Percentiles rank a stretch among this genome's conserved stretches.
These are phyloP conservation scores for Drosophila erecta DNA, from an alignment of 1,140 invertebrate species.

Conservation along the genomic window DNA sequence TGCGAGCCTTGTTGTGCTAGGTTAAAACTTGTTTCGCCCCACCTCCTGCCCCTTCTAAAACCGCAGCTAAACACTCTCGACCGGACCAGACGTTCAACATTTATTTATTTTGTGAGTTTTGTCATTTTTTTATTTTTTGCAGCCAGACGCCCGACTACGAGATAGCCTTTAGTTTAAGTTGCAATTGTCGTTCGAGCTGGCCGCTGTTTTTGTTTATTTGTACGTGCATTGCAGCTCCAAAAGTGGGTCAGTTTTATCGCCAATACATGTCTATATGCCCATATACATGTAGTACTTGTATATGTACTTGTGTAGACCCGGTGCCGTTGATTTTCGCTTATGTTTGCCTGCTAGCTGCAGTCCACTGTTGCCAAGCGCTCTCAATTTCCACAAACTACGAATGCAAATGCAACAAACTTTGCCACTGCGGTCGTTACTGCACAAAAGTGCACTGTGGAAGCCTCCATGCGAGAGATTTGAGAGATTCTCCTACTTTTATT, in stretches of 20 bases:
- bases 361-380: constrained; percentile 62
- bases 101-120: constrained; percentile 2
- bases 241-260: constrained; percentile 80
- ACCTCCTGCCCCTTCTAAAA: constrained; percentile 3
- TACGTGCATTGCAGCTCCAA: constrained; percentile 49
- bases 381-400: constrained; percentile 53
- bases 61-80: constrained; percentile 13
- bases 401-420: constrained; percentile 25
- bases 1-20: constrained; percentile 22
- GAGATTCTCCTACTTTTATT: too few relatives aligned
- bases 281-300: background rate
- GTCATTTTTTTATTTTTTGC: background rate
- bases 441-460: constrained; percentile 11
- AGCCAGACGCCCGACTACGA: constrained; percentile 25
- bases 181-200: constrained; percentile 51
- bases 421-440: constrained; percentile 9
- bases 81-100: constrained; percentile 44
- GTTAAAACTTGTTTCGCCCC: constrained; percentile 37
- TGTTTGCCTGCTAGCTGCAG: constrained; percentile 5
- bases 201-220: constrained; percentile 26
- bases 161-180: constrained; percentile 56
- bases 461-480: too few relatives aligned
- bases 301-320: constrained; percentile 15
- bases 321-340: constrained; percentile 40
- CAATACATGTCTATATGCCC: constrained; percentile 28